A percentile compares a stretch with the other conserved stretches of the same genome.
Evolutionary conservation across 2,113 vertebrate species (phyloP).

Genomic region (Paradoxurus hermaphroditus): DNA sequence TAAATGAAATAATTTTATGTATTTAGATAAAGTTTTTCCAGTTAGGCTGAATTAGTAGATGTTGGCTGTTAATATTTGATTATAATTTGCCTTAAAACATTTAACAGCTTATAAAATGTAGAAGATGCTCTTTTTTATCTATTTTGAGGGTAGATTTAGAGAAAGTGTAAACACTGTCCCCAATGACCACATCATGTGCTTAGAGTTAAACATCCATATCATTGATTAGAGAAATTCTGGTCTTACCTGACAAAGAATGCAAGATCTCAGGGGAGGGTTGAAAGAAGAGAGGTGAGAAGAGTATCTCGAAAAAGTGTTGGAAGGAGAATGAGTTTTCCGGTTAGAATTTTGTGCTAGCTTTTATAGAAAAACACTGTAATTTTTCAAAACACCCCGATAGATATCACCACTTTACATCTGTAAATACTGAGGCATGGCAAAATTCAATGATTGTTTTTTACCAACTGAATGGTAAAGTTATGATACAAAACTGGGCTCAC

Average conservation of each 20-base stretch:
- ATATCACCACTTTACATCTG: background rate
- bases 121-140: background rate
- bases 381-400: background rate
- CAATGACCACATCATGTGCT: background rate
- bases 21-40: background rate
- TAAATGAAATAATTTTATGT: background rate
- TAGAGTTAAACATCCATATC: background rate
- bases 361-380: background rate
- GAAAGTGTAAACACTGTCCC: background rate
- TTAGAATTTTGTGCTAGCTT: background rate
- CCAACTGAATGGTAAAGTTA: background rate
- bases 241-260: background rate
- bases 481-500: background rate
- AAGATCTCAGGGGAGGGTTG: background rate
- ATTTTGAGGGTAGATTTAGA: background rate
- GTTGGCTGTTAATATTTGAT: background rate
- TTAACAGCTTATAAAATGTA: background rate
- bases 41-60: background rate
- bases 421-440: background rate
- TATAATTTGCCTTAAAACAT: background rate
- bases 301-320: background rate
- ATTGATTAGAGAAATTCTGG: background rate
- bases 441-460: background rate
- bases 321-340: background rate
- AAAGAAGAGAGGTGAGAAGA: background rate